Evolutionary conservation across 35 echinoderm and acorn worm genomes (phyloP), one percentile per base, ranked within the genome.

Genomic region (Apostichopus parvimensis): DNA sequence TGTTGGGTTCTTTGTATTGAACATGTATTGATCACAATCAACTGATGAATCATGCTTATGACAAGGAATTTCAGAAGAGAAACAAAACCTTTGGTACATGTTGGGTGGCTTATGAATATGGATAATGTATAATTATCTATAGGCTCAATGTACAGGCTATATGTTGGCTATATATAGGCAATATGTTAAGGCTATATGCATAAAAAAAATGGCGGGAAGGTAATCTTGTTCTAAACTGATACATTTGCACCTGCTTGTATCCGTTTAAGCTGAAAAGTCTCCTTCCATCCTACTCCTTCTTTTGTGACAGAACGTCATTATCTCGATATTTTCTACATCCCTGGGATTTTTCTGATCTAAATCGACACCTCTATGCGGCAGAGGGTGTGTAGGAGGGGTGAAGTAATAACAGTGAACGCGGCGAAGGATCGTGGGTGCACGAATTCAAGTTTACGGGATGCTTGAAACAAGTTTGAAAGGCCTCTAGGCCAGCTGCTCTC

Each of bases 401-500:
- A 84, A 58, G 18, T 6, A 84, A 59, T 45, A 84, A 18, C 14
- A 84, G n/a, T 1, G 1, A n/a, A 84, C 81, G 54, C 57, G 56
- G 20, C 52, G 54, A 52, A 84, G 81, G 57, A 84, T 53, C 54
- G 80, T 21, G 81, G 81, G 81, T 68, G 71, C 71, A 75, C 64
- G 11, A 45, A 45, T 45, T 45, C 34, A 61, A 61, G 8, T 61
- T 61, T 61, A 28, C 26, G 64, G 71, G 71, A 22, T 75, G 71
- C 71, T 75, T 75, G 71, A 22, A 75, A 59, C 57, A 84, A 58
- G 22, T 84, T 56, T 84, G 56, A 84, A 84, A 84, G 81, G 56
- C 55, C 81, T 84, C n/a, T 17, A 84, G 52, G 56, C 81, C 81
- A 84, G 81, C 81, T 84, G 81, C 57, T 57, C 54, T 75, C 81